These are phyloP conservation scores for Mythimna vitellina DNA, from an alignment of 2,888 invertebrate species.

Conservation along the genomic window DNA sequence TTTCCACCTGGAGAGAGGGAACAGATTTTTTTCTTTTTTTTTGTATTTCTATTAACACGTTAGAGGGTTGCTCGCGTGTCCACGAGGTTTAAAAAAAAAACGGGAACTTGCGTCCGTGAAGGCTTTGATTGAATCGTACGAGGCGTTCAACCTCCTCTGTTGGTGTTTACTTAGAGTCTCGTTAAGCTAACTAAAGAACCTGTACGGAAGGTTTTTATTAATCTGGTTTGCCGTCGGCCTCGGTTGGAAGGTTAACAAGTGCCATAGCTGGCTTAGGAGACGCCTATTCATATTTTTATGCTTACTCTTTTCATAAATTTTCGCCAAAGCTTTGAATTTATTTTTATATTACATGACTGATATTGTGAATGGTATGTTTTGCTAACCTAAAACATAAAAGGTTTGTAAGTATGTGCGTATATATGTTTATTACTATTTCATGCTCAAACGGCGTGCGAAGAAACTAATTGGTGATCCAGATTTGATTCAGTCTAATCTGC, in stretches of 20 bases:
- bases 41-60: slow-evolving; percentile 48
- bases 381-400: neutral
- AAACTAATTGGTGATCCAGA: no score
- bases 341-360: neutral
- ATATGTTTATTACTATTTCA: no score
- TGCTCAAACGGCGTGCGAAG: no score
- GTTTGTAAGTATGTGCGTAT: no score
- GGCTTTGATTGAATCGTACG: slow-evolving; percentile 72
- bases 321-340: neutral
- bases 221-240: slow-evolving; percentile 10
- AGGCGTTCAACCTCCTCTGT: slow-evolving; percentile 69
- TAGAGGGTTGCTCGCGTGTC: slow-evolving; percentile 28
- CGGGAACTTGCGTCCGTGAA: slow-evolving; percentile 1
- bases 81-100: slow-evolving; percentile 53
- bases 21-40: slow-evolving; percentile 36
- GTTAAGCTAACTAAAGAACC: slow-evolving; percentile 73
- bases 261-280: neutral
- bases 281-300: slow-evolving; percentile 5
- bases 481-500: no score
- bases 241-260: slow-evolving; percentile 18
- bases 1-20: slow-evolving; percentile 41
- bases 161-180: slow-evolving; percentile 70
- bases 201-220: slow-evolving; percentile 31
- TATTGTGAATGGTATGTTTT: neutral
- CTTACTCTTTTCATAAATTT: slow-evolving; percentile 22